Evolutionary conservation across 2,113 vertebrate species (phyloP).

Genomic region (Acinonyx jubatus): DNA sequence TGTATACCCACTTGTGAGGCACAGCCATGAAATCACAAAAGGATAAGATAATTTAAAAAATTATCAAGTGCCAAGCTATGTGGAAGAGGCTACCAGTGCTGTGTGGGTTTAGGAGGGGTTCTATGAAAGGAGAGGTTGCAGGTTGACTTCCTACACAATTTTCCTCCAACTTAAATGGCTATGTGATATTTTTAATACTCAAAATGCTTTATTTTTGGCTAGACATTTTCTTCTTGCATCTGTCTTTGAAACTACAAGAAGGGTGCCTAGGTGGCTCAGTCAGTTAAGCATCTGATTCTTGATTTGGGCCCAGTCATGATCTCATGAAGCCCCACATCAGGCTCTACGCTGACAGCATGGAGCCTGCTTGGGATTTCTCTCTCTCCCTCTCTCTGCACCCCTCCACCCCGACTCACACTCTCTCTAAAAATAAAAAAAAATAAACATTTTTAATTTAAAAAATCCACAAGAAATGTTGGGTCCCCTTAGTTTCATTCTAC

Average conservation of each 20-base stretch:
- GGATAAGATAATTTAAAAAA: background rate
- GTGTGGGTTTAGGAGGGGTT: background rate
- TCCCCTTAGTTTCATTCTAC: background rate
- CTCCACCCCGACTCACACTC: too few relatives aligned
- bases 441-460: too few relatives aligned
- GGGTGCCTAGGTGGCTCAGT: too few relatives aligned
- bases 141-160: background rate
- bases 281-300: too few relatives aligned
- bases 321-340: too few relatives aligned
- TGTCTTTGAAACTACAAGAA: background rate
- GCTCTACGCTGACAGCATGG: too few relatives aligned
- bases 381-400: too few relatives aligned
- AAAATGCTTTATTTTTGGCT: background rate
- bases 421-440: too few relatives aligned
- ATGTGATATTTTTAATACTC: background rate
- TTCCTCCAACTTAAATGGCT: background rate
- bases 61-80: background rate
- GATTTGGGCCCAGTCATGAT: too few relatives aligned
- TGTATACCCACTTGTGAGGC: background rate
- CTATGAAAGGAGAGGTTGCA: background rate
- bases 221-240: background rate
- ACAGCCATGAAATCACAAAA: background rate
- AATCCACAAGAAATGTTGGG: background rate
- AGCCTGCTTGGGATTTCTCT: too few relatives aligned
- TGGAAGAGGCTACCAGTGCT: background rate